Percentiles rank a stretch among this genome's conserved stretches.
Evolutionary conservation across 2,797 vertebrate species (phyloP).

Genomic region (Acestrorhynchus altus): DNA sequence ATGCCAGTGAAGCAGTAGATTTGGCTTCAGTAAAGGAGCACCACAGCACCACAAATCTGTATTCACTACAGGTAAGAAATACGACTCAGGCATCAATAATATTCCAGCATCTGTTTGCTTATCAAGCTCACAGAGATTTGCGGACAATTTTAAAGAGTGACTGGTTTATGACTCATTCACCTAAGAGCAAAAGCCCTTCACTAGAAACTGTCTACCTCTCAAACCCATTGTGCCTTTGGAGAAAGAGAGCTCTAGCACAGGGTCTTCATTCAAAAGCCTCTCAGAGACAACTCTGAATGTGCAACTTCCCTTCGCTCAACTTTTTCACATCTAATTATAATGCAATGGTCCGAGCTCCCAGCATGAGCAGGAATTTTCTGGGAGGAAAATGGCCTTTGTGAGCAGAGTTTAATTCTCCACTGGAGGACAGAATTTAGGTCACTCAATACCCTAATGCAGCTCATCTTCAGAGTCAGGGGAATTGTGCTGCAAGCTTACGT

Average conservation of each 20-base stretch:
- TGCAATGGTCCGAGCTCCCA: constrained; percentile 24
- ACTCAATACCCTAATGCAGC: constrained; percentile 51
- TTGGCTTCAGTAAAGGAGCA: not conserved
- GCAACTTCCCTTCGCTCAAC: constrained; percentile 60
- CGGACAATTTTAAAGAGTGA: constrained; percentile 4
- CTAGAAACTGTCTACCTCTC: constrained; percentile 61
- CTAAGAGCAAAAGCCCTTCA: constrained; percentile 43
- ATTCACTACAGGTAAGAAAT: constrained; percentile 10
- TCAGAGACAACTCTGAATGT: constrained; percentile 67
- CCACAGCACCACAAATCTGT: not conserved
- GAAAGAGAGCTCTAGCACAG: constrained; percentile 69
- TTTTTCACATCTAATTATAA: constrained; percentile 51
- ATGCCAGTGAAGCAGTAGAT: not conserved
- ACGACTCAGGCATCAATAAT: constrained; percentile 25
- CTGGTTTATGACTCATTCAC: constrained; percentile 25
- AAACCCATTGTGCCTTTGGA: constrained; percentile 67
- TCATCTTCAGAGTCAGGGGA: constrained; percentile 56
- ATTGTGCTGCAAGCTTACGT: constrained; percentile 31
- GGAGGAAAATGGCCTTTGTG: constrained; percentile 26
- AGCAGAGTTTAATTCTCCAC: constrained; percentile 43
- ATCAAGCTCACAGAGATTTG: constrained; percentile 15
- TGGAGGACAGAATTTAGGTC: constrained; percentile 54
- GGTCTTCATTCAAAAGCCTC: constrained; percentile 65
- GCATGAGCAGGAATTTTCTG: constrained; percentile 12
- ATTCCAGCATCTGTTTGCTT: constrained; percentile 11